These are phyloP conservation scores for Andinoacara biseriatus DNA, from an alignment of 2,113 vertebrate genomes.

Conservation along the genomic window DNA sequence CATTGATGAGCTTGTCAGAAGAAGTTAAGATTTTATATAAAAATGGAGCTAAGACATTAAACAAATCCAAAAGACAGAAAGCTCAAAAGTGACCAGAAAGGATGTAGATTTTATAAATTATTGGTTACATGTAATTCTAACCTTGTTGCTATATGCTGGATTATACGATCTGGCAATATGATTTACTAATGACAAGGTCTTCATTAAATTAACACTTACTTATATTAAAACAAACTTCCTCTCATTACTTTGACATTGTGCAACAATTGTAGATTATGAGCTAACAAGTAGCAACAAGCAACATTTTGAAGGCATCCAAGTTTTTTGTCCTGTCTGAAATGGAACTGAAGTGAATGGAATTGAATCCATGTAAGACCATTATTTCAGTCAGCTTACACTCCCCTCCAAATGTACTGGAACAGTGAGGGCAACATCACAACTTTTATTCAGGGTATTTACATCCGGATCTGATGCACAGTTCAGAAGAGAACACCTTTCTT, in stretches of 20 bases:
- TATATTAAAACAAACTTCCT: conserved; percentile 43
- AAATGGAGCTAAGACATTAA: not conserved
- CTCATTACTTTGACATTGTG: conserved; percentile 55
- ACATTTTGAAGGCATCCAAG: conserved; percentile 49
- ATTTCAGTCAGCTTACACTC: conserved; percentile 55
- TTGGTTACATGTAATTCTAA: not conserved
- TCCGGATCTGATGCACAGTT: no score
- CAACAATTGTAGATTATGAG: conserved; percentile 7
- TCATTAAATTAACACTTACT: conserved; percentile 49
- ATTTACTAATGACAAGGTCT: conserved; percentile 32
- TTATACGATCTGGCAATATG: conserved; percentile 5
- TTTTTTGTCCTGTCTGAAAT: no score
- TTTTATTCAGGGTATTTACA: no score
- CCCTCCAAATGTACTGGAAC: no score
- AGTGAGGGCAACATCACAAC: no score
- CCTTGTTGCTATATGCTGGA: not conserved
- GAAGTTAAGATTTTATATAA: not conserved
- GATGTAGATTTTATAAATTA: not conserved
- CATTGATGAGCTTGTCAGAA: not conserved
- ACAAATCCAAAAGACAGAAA: not conserved
- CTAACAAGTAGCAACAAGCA: conserved; percentile 51
- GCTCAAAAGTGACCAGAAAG: not conserved
- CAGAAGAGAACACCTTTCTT: no score
- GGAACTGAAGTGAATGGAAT: no score
- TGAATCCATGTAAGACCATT: conserved; percentile 65